A percentile compares a stretch with the other conserved stretches of the same genome.
Conservation (phyloP, 2,888 invertebrate genomes). For the Parapristionchus giblindavisi region DNA sequence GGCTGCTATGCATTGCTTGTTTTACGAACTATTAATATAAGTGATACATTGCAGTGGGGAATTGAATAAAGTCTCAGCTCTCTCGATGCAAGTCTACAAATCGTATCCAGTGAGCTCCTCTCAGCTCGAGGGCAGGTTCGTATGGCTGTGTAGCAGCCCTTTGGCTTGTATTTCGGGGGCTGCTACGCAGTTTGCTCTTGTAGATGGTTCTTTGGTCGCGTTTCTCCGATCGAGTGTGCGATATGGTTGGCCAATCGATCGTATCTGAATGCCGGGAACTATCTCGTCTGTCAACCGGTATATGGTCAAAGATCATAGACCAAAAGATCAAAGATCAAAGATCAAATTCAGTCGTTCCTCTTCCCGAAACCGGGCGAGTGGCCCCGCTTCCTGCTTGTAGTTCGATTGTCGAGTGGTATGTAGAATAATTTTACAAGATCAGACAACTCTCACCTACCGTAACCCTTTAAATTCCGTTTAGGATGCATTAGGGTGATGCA, state of each 20-base stretch:
- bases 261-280: constrained; percentile 14
- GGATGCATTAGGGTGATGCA: constrained; percentile 21
- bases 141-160: too few relatives aligned
- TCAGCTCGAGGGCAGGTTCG: too few relatives aligned
- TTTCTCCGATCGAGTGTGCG: constrained; percentile 18
- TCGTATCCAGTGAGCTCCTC: too few relatives aligned
- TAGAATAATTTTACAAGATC: not conserved
- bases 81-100: too few relatives aligned
- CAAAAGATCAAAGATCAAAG: too few relatives aligned
- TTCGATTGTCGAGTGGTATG: constrained; percentile 19
- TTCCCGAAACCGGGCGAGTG: constrained; percentile 6
- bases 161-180: too few relatives aligned
- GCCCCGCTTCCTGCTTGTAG: constrained; percentile 25
- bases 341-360: constrained; percentile 24
- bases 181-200: too few relatives aligned
- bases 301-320: too few relatives aligned
- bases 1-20: constrained; percentile 4
- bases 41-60: too few relatives aligned
- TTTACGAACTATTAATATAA: not conserved
- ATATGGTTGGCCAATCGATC: constrained; percentile 33
- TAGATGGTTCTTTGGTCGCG: constrained; percentile 38
- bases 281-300: constrained; percentile 35
- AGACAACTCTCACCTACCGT: not conserved
- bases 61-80: too few relatives aligned
- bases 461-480: not conserved